phyloP scores from a whole-genome alignment of 2,797 vertebrate genomes.

The Poeciliopsis presidionis region DNA sequence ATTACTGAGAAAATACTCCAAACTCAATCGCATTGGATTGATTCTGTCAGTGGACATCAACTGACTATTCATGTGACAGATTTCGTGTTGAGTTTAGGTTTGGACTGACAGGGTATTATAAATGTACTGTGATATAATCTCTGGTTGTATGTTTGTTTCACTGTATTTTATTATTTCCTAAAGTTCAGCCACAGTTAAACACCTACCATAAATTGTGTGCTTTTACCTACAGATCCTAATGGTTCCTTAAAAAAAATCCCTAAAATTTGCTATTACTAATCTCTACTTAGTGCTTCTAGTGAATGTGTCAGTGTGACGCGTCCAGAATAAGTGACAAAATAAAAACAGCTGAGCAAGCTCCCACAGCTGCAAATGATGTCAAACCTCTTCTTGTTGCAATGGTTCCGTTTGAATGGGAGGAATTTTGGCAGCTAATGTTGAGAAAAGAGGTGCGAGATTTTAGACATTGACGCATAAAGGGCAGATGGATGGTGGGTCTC shows the following conservation, averaged over 20 bases:
- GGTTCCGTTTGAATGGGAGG: constrained; percentile 38
- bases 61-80: not conserved
- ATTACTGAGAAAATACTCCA: not conserved
- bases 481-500: constrained; percentile 64
- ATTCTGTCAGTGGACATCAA: not conserved
- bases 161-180: not conserved
- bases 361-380: constrained; percentile 60
- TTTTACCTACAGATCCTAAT: constrained; percentile 1
- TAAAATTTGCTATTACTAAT: constrained; percentile 27
- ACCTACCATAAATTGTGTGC: not conserved
- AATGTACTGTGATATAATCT: not conserved
- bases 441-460: constrained; percentile 48
- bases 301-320: constrained; percentile 45
- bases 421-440: constrained; percentile 35
- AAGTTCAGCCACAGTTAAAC: not conserved
- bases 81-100: not conserved
- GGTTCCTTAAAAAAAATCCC: constrained; percentile 12
- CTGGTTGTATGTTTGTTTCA: not conserved
- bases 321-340: constrained; percentile 21
- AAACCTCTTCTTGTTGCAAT: constrained; percentile 47
- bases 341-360: constrained; percentile 30
- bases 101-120: not conserved
- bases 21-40: not conserved
- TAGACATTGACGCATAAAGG: constrained; percentile 48
- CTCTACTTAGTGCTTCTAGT: constrained; percentile 12